Conservation (phyloP, 2,113 vertebrate species). For the Arizona elegans region DNA sequence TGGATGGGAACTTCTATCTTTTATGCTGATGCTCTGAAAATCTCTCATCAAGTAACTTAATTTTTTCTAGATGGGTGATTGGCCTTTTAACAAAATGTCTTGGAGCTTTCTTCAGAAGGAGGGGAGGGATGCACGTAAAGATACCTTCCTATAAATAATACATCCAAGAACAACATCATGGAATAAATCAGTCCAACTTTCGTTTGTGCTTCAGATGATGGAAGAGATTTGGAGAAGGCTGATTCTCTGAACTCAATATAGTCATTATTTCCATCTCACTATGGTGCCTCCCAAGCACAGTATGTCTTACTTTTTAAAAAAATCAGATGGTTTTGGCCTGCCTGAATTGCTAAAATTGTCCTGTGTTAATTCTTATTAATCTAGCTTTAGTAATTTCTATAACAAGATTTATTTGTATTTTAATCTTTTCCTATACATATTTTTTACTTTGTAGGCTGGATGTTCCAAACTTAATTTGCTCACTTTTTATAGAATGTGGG, state of each 20-base stretch:
- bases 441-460: not conserved
- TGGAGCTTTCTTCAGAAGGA: slow-evolving; percentile 68
- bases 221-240: slow-evolving; percentile 49
- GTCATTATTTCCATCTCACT: slow-evolving; percentile 47
- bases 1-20: slow-evolving; percentile 77
- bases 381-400: not conserved
- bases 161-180: slow-evolving; percentile 68
- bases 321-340: not conserved
- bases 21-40: slow-evolving; percentile 79
- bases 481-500: not conserved
- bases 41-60: slow-evolving; percentile 72
- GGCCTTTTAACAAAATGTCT: slow-evolving; percentile 39
- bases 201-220: slow-evolving; percentile 65
- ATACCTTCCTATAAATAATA: slow-evolving; percentile 70
- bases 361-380: not conserved
- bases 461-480: not conserved
- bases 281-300: slow-evolving; percentile 16
- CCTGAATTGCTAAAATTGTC: not conserved
- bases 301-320: not conserved
- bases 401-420: not conserved
- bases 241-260: slow-evolving; percentile 47
- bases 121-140: slow-evolving; percentile 62
- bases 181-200: slow-evolving; percentile 62
- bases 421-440: not conserved
- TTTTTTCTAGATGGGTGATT: slow-evolving; percentile 63